Evolutionary conservation across 1,140 invertebrate genomes (phyloP), one percentile per base, ranked within the genome.

Genomic region (Megalonaias nervosa): DNA sequence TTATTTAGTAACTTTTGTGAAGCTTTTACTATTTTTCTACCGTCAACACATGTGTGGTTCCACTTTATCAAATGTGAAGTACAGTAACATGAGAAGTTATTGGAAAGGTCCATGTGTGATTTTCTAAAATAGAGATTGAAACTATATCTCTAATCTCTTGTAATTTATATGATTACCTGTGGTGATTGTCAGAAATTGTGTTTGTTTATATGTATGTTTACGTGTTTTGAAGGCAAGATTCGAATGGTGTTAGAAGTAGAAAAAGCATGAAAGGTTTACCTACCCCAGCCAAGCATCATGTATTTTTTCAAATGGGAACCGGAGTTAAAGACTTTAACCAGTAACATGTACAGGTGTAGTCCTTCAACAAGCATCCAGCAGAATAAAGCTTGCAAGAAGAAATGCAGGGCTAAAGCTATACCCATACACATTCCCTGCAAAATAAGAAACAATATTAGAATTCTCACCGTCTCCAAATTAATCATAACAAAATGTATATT

Each of bases 311-410:
- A 86, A 73, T 96, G 93, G 76, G 95, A 94, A 89, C 95, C 95
- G 56, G 94, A 94, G 90, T 97, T 96, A 91, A 97, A 98, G 69
- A 97, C 96, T 92, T 97, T 96, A 80, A 98, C 95, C 80, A 98
- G 92, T 94, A 97, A 96, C 56, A 97, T 94, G 93, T 98, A 98
- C 15, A 98, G 92, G 91, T 98, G 96, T 26, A 90, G 81, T 6
- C 90, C 91, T 84, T 92, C 91, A 14, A 92, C 88, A 17, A 92
- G 79, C 92, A 92, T 92, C 92, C 92, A 92, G 19, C 87, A 85
- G 72, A 92, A 92, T 71, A 91, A 88, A 0, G 90, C 87, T 12
- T 91, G 81, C 48, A 92, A 77, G 65, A 89, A 90, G 75, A 91
- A 92, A 72, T 92, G 92, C 19, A 92, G 81, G 17, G 89, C 69